Percentiles rank a stretch among this genome's conserved stretches.
phyloP scores from a whole-genome alignment of 2,797 vertebrate species.

The Xenentodon cancila region DNA sequence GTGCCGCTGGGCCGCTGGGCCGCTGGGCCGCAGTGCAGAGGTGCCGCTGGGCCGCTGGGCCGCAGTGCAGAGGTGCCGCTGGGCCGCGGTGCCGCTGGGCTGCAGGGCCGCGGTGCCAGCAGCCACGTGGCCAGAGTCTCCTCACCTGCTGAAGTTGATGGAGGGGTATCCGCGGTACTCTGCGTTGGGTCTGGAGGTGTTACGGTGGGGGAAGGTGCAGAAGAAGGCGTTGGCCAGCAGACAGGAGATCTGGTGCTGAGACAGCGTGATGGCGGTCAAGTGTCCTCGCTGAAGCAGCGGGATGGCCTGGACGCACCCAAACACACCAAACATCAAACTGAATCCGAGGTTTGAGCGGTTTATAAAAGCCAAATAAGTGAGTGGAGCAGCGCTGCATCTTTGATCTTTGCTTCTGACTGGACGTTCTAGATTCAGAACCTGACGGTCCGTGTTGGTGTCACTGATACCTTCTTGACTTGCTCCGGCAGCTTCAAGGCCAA shows the following conservation, averaged over 20 bases:
- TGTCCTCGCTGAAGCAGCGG: slow-evolving; percentile 64
- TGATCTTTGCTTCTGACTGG: not conserved
- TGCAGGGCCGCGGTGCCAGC: slow-evolving; percentile 26
- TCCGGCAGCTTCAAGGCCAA: slow-evolving; percentile 67
- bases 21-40: too few species aligned
- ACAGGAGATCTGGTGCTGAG: slow-evolving; percentile 77
- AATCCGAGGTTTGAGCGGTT: not conserved
- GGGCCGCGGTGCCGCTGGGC: slow-evolving; percentile 24
- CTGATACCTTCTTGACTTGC: slow-evolving; percentile 52
- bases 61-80: too few species aligned
- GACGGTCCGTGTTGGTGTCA: too few species aligned
- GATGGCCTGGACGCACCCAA: slow-evolving; percentile 57
- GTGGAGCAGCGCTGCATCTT: too few species aligned
- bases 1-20: too few species aligned
- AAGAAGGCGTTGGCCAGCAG: slow-evolving; percentile 83
- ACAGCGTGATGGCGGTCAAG: slow-evolving; percentile 64
- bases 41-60: too few species aligned
- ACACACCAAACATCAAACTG: not conserved
- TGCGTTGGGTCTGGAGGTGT: slow-evolving; percentile 12
- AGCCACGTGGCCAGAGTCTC: not conserved
- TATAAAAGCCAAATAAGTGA: not conserved
- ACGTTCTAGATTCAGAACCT: not conserved
- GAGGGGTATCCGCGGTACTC: slow-evolving; percentile 72
- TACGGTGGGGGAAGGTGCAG: slow-evolving; percentile 83
- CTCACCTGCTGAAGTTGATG: slow-evolving; percentile 83